Percentiles rank a stretch among this genome's conserved stretches.
Evolutionary conservation across 2,113 vertebrate genomes (phyloP).

Genomic region (Sciurus niger): DNA sequence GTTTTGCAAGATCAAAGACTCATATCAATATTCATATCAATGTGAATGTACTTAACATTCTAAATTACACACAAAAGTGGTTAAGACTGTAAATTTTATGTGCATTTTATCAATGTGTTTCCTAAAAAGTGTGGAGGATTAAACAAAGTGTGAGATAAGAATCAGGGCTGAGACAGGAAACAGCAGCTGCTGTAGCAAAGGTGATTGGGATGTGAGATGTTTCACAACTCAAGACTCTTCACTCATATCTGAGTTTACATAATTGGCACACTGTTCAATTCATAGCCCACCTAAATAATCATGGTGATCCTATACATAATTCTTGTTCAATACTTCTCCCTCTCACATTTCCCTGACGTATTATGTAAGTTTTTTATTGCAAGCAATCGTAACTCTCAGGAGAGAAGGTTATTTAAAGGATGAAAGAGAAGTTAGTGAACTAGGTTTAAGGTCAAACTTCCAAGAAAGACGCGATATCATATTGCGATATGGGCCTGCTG

Average conservation of each 20-base stretch:
- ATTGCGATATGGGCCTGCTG: rapidly evolving
- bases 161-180: neutral
- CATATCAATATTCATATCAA: too few species aligned
- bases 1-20: neutral
- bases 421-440: neutral
- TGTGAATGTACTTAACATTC: too few species aligned
- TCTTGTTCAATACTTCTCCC: neutral
- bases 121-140: too few species aligned
- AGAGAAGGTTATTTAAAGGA: neutral
- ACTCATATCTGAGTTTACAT: neutral
- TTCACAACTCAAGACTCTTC: neutral
- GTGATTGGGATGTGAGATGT: neutral
- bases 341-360: neutral
- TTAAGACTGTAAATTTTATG: too few species aligned
- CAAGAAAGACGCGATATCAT: neutral
- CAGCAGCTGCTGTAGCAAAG: neutral
- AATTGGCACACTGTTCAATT: neutral
- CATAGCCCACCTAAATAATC: neutral
- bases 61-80: too few species aligned
- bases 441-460: neutral
- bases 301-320: too few species aligned
- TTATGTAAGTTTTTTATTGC: neutral
- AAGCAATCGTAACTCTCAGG: neutral
- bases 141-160: neutral
- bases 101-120: too few species aligned